phyloP scores from a whole-genome alignment of 2,113 vertebrate genomes.

The Platichthys flesus region DNA sequence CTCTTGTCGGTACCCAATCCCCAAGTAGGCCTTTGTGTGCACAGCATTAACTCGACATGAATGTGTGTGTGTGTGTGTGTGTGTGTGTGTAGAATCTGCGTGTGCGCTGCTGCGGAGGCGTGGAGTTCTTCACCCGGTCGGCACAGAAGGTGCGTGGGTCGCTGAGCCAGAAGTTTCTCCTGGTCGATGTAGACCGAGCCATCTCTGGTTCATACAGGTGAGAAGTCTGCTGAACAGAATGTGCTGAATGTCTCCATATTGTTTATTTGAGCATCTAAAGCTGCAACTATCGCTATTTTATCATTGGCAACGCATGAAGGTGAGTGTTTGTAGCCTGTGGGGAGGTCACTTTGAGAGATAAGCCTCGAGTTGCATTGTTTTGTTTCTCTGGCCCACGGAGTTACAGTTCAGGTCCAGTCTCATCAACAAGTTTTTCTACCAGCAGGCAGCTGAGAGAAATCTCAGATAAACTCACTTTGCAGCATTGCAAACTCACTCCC shows the following conservation, averaged over 20 bases:
- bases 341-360: background rate
- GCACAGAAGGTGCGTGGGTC: conserved; percentile 90
- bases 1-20: background rate
- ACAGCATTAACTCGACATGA: conserved; percentile 9
- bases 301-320: background rate
- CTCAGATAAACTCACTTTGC: background rate
- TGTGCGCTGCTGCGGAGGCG: conserved; percentile 88
- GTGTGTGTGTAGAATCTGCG: conserved; percentile 87
- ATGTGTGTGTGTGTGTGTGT: conserved; percentile 9
- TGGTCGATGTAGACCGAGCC: conserved; percentile 93
- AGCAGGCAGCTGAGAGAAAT: background rate
- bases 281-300: background rate
- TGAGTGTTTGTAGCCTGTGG: too few relatives aligned
- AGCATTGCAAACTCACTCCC: too few relatives aligned
- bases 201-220: conserved; percentile 97
- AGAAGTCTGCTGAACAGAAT: background rate
- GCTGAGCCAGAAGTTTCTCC: conserved; percentile 94
- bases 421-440: background rate
- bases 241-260: background rate
- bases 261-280: background rate
- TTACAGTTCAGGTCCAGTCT: too few relatives aligned
- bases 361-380: too few relatives aligned
- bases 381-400: too few relatives aligned
- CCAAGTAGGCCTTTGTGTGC: conserved; percentile 5
- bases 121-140: conserved; percentile 90